Evolutionary conservation across 2,797 vertebrate species (phyloP).

Genomic region (Sebastolobus altivelis): DNA sequence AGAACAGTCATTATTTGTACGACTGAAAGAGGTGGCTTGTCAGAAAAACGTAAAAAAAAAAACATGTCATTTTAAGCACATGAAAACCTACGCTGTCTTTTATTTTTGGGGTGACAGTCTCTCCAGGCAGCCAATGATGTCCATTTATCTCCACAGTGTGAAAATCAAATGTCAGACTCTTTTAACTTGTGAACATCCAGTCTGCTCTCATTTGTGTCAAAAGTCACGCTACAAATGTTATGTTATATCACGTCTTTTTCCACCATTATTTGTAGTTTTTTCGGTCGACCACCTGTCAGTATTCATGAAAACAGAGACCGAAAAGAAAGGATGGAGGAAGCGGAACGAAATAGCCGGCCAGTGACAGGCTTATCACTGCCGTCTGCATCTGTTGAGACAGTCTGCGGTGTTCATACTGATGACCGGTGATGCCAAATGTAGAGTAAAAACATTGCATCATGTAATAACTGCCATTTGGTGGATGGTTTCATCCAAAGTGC

Average conservation of each 20-base stretch:
- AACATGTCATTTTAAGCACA: background rate
- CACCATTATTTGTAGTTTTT: background rate
- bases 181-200: background rate
- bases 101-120: background rate
- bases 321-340: background rate
- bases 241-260: background rate
- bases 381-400: conserved; percentile 36
- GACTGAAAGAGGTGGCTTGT: background rate
- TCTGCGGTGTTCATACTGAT: conserved; percentile 26
- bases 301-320: conserved; percentile 13
- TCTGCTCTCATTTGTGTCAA: background rate
- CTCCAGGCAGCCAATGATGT: background rate
- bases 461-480: conserved; percentile 43
- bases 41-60: background rate
- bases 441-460: conserved; percentile 29
- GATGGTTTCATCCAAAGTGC: conserved; percentile 30
- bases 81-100: background rate
- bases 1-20: background rate
- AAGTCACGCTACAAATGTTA: conserved; percentile 5
- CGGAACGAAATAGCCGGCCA: background rate
- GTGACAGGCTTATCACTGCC: conserved; percentile 27
- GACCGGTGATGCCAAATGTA: conserved; percentile 36
- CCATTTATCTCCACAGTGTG: background rate
- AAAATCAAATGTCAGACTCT: conserved; percentile 12
- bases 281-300: background rate